Base-by-base conservation (phyloP, 2,797 vertebrate species). In the Yasuhikotakia modesta region DNA sequence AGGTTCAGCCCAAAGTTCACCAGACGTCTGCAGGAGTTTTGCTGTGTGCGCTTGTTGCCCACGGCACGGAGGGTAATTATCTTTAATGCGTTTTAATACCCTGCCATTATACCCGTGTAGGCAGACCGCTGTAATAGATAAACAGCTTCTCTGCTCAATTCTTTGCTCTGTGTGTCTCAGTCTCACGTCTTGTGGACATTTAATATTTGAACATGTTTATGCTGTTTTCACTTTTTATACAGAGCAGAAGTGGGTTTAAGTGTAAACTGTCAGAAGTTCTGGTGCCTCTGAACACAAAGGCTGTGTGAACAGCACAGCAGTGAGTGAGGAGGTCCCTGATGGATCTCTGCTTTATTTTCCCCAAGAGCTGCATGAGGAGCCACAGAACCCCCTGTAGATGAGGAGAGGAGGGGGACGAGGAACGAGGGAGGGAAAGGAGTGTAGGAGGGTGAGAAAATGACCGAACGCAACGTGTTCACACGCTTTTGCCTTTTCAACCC, bases 301-400 rank as follows among this genome's bases (percentile, higher is more conserved):
- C 74, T 61, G 39, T 19, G 35, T 76, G 65, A 69, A 57, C 73
- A 63, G 64, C 72, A 53, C 73, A 70, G 64, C 60, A 70, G 69
- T 30, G 35, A 50, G 63, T 14, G 14, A 57, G 64, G 45, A 76
- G 70, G 22, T 66, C 75, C 67, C 80, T 85, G 79, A 76, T 85
- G 86, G 89, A 90, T 88, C 88, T 90, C 88, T 86, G 80, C 83
- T 89, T 90, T 90, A 86, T 90, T 91, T 76, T 89, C 83, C 90
- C 90, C 89, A 86, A 92, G 88, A 91, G 88, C 90, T 91, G 89
- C 87, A 87, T 90, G 87, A 90, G 91, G 93, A 90, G 91, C 88
- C 89, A 86, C 87, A 93, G 88, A 93, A 91, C 90, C 87, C 90
- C 89, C 88, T 86, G 57, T 85, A 81, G 88, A 85, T 45, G 32